A percentile compares a stretch with the other conserved stretches of the same genome.
phyloP scores from a whole-genome alignment of 2,888 invertebrate species.

The Orthosia cruda region DNA sequence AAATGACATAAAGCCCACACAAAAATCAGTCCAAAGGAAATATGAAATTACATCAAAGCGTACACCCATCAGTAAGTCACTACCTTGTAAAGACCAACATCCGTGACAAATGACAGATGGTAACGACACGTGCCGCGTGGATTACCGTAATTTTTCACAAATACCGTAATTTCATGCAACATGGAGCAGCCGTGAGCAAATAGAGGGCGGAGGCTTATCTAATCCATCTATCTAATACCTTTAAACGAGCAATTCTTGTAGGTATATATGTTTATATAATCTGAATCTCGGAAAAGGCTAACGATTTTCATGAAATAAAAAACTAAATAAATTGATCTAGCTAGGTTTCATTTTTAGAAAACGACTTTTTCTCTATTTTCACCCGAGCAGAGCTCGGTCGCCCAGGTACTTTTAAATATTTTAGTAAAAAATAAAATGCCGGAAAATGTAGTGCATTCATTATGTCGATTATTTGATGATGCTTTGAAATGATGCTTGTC shows the following conservation, averaged over 20 bases:
- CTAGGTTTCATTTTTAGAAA: too few species aligned
- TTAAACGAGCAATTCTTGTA: too few species aligned
- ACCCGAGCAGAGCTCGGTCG: too few species aligned
- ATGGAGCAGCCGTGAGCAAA: constrained; percentile 20
- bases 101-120: constrained; percentile 47
- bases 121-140: constrained; percentile 47
- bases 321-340: too few species aligned
- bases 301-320: too few species aligned
- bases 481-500: neutral
- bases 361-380: too few species aligned
- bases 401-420: too few species aligned
- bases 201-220: constrained; percentile 1
- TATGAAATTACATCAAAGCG: neutral
- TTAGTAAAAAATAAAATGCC: too few species aligned
- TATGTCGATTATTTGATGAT: neutral
- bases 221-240: too few species aligned
- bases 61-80: neutral
- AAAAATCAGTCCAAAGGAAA: neutral
- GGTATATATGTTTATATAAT: too few species aligned
- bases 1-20: neutral
- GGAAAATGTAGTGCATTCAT: neutral
- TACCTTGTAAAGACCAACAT: constrained; percentile 11
- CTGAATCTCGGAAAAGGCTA: too few species aligned
- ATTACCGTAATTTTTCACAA: constrained; percentile 48
- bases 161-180: constrained; percentile 35